phyloP scores from a whole-genome alignment of 2,797 vertebrate genomes.

The Salarias fasciatus region DNA sequence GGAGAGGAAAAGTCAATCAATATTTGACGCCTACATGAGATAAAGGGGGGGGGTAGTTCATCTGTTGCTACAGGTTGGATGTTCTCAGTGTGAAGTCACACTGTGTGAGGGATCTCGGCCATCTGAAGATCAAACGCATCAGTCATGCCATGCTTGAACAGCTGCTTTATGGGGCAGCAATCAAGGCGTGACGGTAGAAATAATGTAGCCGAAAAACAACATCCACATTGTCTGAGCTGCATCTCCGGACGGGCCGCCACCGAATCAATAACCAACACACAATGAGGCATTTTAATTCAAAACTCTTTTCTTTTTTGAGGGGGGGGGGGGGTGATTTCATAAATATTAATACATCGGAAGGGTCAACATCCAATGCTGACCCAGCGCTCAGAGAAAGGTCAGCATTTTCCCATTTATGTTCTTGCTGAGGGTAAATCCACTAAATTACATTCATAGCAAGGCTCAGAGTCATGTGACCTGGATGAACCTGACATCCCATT shows the following conservation, averaged over 20 bases:
- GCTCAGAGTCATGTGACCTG: too few relatives aligned
- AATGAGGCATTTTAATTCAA: not conserved
- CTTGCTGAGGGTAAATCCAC: not conserved
- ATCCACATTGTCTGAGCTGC: too few relatives aligned
- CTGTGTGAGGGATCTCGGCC: not conserved
- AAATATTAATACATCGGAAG: not conserved
- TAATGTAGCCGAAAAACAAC: too few relatives aligned
- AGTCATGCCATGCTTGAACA: not conserved
- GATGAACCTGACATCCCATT: too few relatives aligned
- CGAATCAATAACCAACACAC: too few relatives aligned
- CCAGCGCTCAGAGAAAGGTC: not conserved
- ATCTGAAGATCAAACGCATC: not conserved
- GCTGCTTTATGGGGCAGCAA: conserved; percentile 2
- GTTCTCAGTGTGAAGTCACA: conserved; percentile 11
- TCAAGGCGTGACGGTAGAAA: not conserved
- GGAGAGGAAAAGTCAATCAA: not conserved
- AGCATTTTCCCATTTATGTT: too few relatives aligned
- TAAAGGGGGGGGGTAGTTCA: not conserved
- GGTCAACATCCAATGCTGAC: not conserved
- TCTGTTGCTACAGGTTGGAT: not conserved
- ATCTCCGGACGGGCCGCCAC: too few relatives aligned
- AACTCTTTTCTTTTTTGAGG: too few relatives aligned
- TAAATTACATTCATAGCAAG: too few relatives aligned
- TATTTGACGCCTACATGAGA: not conserved
- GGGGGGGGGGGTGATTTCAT: too few relatives aligned